Conservation (phyloP, 2,797 vertebrate species). For the Manis pentadactyla region DNA sequence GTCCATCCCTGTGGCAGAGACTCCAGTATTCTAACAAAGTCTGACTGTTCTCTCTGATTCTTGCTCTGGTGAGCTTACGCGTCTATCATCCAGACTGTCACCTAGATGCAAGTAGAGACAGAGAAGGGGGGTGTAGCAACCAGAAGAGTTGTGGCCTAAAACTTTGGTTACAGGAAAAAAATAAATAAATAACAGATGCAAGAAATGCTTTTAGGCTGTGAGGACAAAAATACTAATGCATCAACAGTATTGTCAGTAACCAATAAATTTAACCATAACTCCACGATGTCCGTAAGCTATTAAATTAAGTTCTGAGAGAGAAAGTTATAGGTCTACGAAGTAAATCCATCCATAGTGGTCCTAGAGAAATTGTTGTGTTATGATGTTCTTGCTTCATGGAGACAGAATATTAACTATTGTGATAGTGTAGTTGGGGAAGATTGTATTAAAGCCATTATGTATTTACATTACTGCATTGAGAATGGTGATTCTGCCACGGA, state of each 20-base stretch:
- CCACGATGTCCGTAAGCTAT: neutral
- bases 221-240: neutral
- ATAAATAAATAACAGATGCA: neutral
- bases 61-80: no score
- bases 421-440: neutral
- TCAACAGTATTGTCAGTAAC: neutral
- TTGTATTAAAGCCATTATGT: neutral
- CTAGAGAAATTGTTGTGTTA: neutral
- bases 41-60: neutral
- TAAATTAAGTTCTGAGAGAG: neutral
- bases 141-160: neutral
- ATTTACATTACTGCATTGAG: neutral
- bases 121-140: neutral
- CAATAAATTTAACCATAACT: neutral
- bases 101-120: no score
- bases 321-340: neutral
- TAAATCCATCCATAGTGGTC: neutral
- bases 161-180: no score
- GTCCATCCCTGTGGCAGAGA: neutral
- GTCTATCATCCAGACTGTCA: neutral
- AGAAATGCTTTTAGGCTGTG: neutral
- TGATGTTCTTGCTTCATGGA: neutral
- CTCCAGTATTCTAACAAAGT: fast-evolving
- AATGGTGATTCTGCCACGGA: neutral
- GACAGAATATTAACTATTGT: neutral